These are phyloP conservation scores for Allophyes oxyacanthae DNA, from an alignment of 2,888 invertebrate species.

Conservation along the genomic window DNA sequence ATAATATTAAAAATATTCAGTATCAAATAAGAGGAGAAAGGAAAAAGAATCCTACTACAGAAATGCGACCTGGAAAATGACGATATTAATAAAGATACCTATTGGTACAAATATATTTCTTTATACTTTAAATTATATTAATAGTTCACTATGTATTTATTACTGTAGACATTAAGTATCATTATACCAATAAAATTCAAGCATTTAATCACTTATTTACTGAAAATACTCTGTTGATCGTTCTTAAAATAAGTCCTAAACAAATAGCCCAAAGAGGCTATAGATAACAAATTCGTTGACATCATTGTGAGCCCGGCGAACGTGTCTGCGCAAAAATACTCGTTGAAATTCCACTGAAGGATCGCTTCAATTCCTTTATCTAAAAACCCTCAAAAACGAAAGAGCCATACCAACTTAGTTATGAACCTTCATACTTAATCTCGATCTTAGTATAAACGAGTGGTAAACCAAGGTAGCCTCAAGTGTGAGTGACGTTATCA, in stretches of 20 bases:
- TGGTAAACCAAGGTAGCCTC: conserved; percentile 69
- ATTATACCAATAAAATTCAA: no score
- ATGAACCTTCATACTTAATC: conserved; percentile 70
- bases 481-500: conserved; percentile 84
- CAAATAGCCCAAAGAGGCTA: conserved; percentile 26
- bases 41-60: no score
- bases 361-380: conserved; percentile 53
- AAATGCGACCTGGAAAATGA: no score
- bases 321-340: conserved; percentile 43
- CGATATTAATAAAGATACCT: no score
- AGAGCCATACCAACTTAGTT: conserved; percentile 54
- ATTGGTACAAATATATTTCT: no score
- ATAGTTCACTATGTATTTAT: no score
- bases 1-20: no score
- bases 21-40: no score
- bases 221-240: no score
- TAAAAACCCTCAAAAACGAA: conserved; percentile 46
- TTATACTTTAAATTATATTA: no score
- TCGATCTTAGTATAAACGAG: conserved; percentile 66
- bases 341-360: conserved; percentile 42
- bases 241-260: conserved; percentile 13
- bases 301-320: conserved; percentile 33
- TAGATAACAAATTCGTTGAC: conserved; percentile 44
- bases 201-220: no score
- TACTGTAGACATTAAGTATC: no score